These are phyloP conservation scores for Andrena fulva DNA, from an alignment of 2,888 invertebrate genomes.

Conservation along the genomic window DNA sequence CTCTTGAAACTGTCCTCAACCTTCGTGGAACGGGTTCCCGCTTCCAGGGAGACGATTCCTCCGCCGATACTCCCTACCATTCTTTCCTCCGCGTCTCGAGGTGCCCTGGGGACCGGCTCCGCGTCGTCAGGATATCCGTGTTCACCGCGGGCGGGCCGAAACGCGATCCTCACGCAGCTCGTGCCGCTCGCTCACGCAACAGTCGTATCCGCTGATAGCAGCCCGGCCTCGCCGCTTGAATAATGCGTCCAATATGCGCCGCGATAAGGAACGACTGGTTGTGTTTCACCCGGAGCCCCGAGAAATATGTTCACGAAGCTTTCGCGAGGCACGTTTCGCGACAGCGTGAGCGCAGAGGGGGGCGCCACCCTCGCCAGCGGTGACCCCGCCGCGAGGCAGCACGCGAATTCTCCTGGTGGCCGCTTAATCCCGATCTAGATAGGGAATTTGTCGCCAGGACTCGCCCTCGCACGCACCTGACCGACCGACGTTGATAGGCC, in stretches of 20 bases:
- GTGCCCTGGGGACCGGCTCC: not conserved
- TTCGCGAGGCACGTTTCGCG: constrained; percentile 53
- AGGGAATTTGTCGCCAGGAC: constrained; percentile 19
- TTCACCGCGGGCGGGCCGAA: constrained; percentile 46
- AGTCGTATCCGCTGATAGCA: constrained; percentile 57
- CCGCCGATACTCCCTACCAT: not conserved
- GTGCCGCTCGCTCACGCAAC: constrained; percentile 44
- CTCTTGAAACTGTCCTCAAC: no score
- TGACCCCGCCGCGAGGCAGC: constrained; percentile 42
- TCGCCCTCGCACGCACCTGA: constrained; percentile 19
- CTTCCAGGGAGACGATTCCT: not conserved
- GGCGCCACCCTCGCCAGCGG: constrained; percentile 27
- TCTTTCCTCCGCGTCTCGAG: not conserved
- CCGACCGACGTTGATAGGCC: not conserved
- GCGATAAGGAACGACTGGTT: constrained; percentile 61
- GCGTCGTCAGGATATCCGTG: constrained; percentile 46
- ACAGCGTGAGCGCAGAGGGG: constrained; percentile 25
- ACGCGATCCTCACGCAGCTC: constrained; percentile 50
- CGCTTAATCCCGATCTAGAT: constrained; percentile 45
- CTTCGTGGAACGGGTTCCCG: no score
- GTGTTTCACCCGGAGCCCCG: constrained; percentile 35
- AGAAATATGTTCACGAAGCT: constrained; percentile 53
- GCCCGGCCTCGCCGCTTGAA: constrained; percentile 50
- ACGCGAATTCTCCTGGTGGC: constrained; percentile 55
- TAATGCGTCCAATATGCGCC: constrained; percentile 70